Evolutionary conservation across 2,797 vertebrate species (phyloP).

Genomic region (Eulemur rubriventer): DNA sequence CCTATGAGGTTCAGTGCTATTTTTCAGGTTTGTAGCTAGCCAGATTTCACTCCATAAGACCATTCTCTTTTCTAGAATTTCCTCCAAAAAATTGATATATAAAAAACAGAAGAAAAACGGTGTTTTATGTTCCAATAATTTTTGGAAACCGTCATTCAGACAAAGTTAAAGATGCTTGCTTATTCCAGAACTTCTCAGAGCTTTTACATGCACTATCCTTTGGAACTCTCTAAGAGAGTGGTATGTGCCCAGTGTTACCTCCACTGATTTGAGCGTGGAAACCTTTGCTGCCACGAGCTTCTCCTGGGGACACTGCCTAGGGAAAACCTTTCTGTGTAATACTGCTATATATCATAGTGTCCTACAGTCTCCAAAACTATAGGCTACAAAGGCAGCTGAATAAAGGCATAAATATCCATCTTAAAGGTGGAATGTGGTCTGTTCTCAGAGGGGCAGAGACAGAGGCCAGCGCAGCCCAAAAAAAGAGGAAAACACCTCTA

Average conservation of each 20-base stretch:
- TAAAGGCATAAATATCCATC: neutral
- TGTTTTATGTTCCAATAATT: conserved; percentile 29
- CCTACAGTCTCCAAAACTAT: neutral
- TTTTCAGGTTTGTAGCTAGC: neutral
- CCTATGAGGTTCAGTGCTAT: neutral
- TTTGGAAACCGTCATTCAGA: neutral
- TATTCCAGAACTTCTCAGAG: neutral
- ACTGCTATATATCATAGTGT: neutral
- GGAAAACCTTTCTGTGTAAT: neutral
- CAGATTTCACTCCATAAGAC: neutral
- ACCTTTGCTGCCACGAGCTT: neutral
- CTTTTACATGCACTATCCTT: neutral
- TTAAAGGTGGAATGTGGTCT: neutral
- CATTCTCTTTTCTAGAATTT: neutral
- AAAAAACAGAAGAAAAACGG: neutral
- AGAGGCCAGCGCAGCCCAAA: neutral
- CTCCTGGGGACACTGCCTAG: neutral
- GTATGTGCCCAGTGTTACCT: neutral
- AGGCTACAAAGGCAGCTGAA: neutral
- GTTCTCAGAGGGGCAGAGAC: neutral
- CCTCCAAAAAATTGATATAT: neutral
- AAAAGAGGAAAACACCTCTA: neutral
- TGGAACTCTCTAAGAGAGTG: neutral
- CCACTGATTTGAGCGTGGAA: neutral
- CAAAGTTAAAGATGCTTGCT: neutral